Evolutionary conservation across 2,888 invertebrate genomes (phyloP).

Genomic region (Augiades crinisus): DNA sequence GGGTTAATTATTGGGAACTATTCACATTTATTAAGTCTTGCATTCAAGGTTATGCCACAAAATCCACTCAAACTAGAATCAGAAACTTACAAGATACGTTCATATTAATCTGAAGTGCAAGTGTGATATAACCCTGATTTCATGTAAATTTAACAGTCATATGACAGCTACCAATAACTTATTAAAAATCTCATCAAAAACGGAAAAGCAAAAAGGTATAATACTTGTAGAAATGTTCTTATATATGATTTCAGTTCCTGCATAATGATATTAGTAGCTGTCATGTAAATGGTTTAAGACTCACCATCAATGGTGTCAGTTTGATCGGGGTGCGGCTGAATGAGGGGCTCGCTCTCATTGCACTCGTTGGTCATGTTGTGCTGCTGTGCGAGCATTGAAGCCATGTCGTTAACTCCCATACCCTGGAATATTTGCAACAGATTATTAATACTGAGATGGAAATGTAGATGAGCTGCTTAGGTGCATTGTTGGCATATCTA

Average conservation of each 20-base stretch:
- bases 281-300: conserved; percentile 44
- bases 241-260: background rate
- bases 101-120: background rate
- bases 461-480: too few species aligned
- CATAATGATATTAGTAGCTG: conserved; percentile 3
- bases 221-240: too few species aligned
- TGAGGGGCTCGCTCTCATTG: conserved; percentile 81
- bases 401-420: conserved; percentile 83
- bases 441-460: background rate
- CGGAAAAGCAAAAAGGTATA: too few species aligned
- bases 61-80: background rate
- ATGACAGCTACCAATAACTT: conserved; percentile 11
- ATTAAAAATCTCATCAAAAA: background rate
- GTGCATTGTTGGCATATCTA: too few species aligned
- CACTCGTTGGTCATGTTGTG: conserved; percentile 82
- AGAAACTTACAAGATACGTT: background rate
- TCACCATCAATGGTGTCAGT: conserved; percentile 89
- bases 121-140: conserved; percentile 7
- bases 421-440: conserved; percentile 72
- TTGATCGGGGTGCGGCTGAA: conserved; percentile 85
- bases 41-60: conserved; percentile 7
- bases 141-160: background rate
- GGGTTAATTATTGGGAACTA: conserved; percentile 5
- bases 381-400: conserved; percentile 83
- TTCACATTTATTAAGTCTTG: background rate